Base-by-base conservation (phyloP, 2,888 invertebrate species). In the Lordiphosa fenestrarum region DNA sequence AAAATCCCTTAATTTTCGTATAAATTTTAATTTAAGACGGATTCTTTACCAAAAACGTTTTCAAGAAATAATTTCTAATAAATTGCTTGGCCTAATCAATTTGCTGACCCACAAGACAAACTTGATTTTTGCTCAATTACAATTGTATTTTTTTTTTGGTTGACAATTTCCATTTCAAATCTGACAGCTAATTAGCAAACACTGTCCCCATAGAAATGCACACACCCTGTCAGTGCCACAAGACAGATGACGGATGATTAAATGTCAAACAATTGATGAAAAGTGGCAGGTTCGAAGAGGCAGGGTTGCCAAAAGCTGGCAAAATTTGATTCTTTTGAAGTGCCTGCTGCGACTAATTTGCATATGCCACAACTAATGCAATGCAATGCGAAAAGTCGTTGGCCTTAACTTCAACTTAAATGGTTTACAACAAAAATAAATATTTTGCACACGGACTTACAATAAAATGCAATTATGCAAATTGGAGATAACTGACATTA, bases 401-500 rank as follows among this genome's bases (percentile, higher is more conserved):
- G 80, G 70, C 78, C 78, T 78, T 53, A 64, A 69, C 50, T 44
- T 71, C 71, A 71, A 69, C 78, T 68, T 71, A 69, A 65, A 63
- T 58, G 63, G 68, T 53, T 35, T 53, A 63, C 39, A 46, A 37
- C 56, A 13, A 25, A 3, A 25, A 25, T n/a, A 39, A 15, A 39
- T 39, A 10, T 66, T 71, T 78, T 78, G 71, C 78, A 75, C 78
- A 67, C 74, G 70, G 80, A 66, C 70, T 80, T 76, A 81, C 80
- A 81, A 74, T 63, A 77, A 81, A 83, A 77, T 77, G 81, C 80
- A 83, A 81, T 81, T 81, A 81, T 81, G 84, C 75, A 81, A 81
- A 81, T 80, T 47, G 50, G 55, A 56, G 49, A 62, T 62, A 55
- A 56, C 64, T 51, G 68, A 65, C 82, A 77, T 77, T 77, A 77